phyloP scores from a whole-genome alignment of 2,113 vertebrate species.

The Solenodon paradoxus region DNA sequence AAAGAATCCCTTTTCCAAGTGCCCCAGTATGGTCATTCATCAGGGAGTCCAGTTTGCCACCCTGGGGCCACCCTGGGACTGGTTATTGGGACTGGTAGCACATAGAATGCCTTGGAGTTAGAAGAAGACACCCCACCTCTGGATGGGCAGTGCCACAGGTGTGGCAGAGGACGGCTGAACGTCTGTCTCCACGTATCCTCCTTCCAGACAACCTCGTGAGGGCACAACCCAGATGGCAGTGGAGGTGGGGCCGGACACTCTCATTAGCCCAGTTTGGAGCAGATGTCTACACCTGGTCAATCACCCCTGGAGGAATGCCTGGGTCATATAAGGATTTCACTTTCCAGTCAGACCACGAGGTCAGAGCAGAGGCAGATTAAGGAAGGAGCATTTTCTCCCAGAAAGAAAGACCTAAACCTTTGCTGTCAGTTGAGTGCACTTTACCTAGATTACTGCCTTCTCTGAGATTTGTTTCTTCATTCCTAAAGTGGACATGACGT shows the following conservation, averaged over 20 bases:
- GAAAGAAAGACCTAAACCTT: background rate
- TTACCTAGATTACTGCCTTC: background rate
- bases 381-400: background rate
- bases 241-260: background rate
- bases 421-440: background rate
- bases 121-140: background rate
- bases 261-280: background rate
- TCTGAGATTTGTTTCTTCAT: slow-evolving; percentile 6
- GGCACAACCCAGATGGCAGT: background rate
- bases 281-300: background rate
- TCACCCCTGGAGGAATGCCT: background rate
- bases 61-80: background rate
- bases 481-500: background rate
- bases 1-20: background rate
- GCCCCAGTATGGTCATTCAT: background rate
- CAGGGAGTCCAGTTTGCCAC: background rate
- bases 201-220: background rate
- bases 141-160: background rate
- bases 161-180: background rate
- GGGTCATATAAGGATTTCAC: background rate
- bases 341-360: background rate
- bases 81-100: background rate
- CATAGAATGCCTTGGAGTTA: background rate
- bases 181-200: background rate
- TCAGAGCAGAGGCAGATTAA: background rate